These are phyloP conservation scores for Lobophora halterata DNA, from an alignment of 2,888 invertebrate genomes.

Conservation along the genomic window DNA sequence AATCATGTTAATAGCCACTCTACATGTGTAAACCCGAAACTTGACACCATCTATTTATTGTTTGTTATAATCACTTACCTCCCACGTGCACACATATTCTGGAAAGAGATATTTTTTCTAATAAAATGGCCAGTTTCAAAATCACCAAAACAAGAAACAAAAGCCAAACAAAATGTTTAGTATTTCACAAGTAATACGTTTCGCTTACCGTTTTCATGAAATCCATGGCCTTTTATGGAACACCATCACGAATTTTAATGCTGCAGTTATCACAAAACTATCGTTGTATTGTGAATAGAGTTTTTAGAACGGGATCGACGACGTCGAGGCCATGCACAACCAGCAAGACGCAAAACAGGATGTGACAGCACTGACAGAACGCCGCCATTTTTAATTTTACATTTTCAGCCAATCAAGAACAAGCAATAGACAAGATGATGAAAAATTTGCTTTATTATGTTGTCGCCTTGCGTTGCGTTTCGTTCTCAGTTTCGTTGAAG, in stretches of 20 bases:
- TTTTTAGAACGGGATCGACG: constrained; percentile 67
- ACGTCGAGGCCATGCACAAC: constrained; percentile 70
- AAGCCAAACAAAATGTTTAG: constrained; percentile 75
- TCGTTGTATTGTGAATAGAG: constrained; percentile 58
- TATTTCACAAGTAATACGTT: constrained; percentile 51
- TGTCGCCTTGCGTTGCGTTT: constrained; percentile 39
- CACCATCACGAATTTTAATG: constrained; percentile 78
- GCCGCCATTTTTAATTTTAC: constrained; percentile 63
- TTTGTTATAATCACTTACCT: constrained; percentile 76
- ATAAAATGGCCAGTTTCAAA: constrained; percentile 81
- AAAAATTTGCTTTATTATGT: constrained; percentile 30
- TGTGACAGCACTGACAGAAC: constrained; percentile 78
- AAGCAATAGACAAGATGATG: constrained; percentile 30
- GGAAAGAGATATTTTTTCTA: constrained; percentile 81
- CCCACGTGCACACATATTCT: constrained; percentile 78
- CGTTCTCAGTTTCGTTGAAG: too few relatives aligned
- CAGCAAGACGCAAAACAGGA: constrained; percentile 74
- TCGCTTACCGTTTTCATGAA: constrained; percentile 81
- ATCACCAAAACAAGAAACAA: constrained; percentile 82
- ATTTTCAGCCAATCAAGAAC: constrained; percentile 50
- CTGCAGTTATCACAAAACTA: constrained; percentile 62
- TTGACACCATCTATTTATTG: constrained; percentile 60
- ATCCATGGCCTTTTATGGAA: constrained; percentile 81
- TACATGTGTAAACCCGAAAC: constrained; percentile 59
- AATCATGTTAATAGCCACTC: constrained; percentile 68